Evolutionary conservation across 2,113 vertebrate species (phyloP).

Genomic region (Canis aureus): DNA sequence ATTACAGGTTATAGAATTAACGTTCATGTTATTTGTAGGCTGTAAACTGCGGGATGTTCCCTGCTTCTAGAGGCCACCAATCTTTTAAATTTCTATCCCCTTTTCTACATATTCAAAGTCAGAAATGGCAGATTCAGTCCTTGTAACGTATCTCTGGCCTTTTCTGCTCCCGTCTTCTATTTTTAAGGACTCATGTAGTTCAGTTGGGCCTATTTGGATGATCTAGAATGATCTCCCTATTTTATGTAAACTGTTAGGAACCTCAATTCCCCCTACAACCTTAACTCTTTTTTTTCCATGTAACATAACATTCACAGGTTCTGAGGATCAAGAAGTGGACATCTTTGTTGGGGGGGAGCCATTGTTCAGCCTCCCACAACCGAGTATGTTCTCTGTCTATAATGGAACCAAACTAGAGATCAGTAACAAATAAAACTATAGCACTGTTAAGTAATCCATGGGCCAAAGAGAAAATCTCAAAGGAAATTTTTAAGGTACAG

Average conservation of each 20-base stretch:
- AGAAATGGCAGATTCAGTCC: background rate
- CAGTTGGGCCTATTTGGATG: background rate
- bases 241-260: background rate
- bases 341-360: background rate
- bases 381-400: background rate
- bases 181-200: slow-evolving; percentile 15
- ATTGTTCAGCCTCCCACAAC: background rate
- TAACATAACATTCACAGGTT: background rate
- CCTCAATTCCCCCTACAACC: background rate
- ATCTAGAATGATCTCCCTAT: background rate
- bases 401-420: background rate
- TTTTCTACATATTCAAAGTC: background rate
- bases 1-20: background rate
- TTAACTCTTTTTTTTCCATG: background rate
- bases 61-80: background rate
- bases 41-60: background rate
- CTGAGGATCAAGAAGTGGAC: background rate
- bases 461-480: background rate
- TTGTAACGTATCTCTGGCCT: background rate
- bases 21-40: background rate
- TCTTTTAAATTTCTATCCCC: background rate
- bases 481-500: background rate
- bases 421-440: background rate
- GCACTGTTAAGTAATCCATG: background rate
- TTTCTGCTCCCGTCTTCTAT: background rate